These are phyloP conservation scores for Sylvietta virens DNA, from an alignment of 2,113 vertebrate genomes.

Conservation along the genomic window DNA sequence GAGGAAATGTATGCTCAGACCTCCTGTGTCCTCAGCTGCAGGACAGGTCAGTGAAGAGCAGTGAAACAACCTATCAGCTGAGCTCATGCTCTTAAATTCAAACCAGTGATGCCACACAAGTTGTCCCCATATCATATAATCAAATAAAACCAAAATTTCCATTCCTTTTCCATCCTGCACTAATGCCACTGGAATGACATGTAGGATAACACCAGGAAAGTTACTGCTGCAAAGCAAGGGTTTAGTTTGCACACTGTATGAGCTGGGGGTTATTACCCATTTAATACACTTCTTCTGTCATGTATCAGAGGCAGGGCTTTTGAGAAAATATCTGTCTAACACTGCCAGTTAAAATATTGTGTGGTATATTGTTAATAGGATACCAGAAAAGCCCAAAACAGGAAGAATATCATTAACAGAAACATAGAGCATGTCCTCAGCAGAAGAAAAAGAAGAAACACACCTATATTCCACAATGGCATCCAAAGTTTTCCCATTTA, in stretches of 20 bases:
- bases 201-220: background rate
- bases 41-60: background rate
- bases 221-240: background rate
- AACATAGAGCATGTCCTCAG: background rate
- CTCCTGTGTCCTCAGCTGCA: background rate
- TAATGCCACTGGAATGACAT: background rate
- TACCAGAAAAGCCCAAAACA: background rate
- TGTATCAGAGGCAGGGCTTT: background rate
- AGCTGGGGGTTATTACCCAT: background rate
- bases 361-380: background rate
- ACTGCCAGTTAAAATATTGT: background rate
- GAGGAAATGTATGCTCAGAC: background rate
- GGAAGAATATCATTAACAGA: background rate
- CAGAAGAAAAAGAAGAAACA: background rate
- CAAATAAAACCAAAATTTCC: background rate
- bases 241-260: background rate
- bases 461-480: background rate
- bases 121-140: background rate
- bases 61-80: background rate
- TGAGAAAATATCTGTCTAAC: background rate
- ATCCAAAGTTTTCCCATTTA: background rate
- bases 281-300: background rate
- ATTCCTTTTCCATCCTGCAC: background rate
- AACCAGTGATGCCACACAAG: background rate
- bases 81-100: background rate